phyloP scores from a whole-genome alignment of 2,888 invertebrate genomes.

The Chrysodeixis includens region DNA sequence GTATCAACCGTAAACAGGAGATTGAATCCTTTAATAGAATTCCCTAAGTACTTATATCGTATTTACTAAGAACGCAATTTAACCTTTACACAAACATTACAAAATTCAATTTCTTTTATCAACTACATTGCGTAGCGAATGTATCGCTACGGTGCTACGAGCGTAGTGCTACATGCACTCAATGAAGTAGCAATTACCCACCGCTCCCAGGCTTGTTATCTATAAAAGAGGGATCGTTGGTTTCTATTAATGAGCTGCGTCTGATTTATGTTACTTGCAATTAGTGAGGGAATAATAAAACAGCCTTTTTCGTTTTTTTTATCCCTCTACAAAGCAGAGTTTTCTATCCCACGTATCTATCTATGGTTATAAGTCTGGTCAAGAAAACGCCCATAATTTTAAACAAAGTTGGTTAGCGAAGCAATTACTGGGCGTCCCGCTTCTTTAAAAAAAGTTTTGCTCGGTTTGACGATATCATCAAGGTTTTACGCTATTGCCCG shows the following conservation, averaged over 20 bases:
- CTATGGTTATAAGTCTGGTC: not conserved
- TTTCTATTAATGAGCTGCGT: constrained; percentile 45
- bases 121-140: constrained; percentile 34
- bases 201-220: constrained; percentile 44
- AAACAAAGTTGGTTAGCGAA: constrained; percentile 6
- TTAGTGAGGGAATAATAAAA: not conserved
- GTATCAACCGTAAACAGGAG: too few relatives aligned
- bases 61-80: too few relatives aligned
- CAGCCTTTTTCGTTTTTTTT: too few relatives aligned
- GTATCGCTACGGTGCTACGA: constrained; percentile 38
- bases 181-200: constrained; percentile 49
- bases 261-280: constrained; percentile 27
- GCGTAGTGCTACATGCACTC: constrained; percentile 39
- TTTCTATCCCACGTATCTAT: not conserved
- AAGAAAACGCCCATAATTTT: not conserved
- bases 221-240: constrained; percentile 49
- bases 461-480: constrained; percentile 25
- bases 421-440: constrained; percentile 10
- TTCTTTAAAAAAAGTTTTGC: constrained; percentile 23
- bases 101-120: constrained; percentile 45
- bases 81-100: constrained; percentile 23
- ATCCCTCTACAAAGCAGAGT: not conserved
- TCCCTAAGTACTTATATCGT: too few relatives aligned
- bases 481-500: constrained; percentile 14
- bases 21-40: too few relatives aligned